Conservation (phyloP, 2,797 vertebrate species). For the Bradypodion ventrale region DNA sequence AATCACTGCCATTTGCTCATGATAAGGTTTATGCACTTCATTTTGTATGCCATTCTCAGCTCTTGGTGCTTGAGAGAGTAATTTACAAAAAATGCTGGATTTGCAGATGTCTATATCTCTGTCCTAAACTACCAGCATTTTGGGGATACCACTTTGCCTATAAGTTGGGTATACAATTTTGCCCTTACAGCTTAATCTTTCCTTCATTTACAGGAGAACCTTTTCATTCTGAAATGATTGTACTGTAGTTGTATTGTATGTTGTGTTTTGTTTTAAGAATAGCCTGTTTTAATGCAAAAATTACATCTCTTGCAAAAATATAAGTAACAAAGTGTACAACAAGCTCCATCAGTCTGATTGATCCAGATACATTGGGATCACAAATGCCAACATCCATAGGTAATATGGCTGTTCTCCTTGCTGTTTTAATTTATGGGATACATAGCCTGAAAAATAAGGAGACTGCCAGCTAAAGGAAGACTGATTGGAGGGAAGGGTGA, state of each 20-base stretch:
- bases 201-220: conserved; percentile 50
- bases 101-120: conserved; percentile 10
- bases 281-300: conserved; percentile 67
- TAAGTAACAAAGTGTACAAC: conserved; percentile 37
- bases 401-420: too few relatives aligned
- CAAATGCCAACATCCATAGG: too few relatives aligned
- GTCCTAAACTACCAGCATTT: conserved; percentile 23
- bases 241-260: too few relatives aligned
- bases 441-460: too few relatives aligned
- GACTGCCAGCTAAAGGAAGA: too few relatives aligned
- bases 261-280: too few relatives aligned
- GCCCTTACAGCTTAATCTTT: conserved; percentile 58
- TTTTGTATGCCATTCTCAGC: conserved; percentile 63
- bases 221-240: conserved; percentile 55
- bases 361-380: too few relatives aligned
- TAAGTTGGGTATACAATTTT: conserved; percentile 18
- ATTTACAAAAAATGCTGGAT: conserved; percentile 15
- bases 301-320: conserved; percentile 71
- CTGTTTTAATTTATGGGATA: too few relatives aligned
- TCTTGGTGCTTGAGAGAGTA: conserved; percentile 13
- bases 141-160: conserved; percentile 44
- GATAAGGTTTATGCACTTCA: conserved; percentile 7
- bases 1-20: not conserved
- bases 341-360: not conserved
- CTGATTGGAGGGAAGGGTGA: too few relatives aligned